A percentile compares a stretch with the other conserved stretches of the same genome.
Evolutionary conservation across 1,140 invertebrate genomes (phyloP).

Genomic region (Zophobas morio): DNA sequence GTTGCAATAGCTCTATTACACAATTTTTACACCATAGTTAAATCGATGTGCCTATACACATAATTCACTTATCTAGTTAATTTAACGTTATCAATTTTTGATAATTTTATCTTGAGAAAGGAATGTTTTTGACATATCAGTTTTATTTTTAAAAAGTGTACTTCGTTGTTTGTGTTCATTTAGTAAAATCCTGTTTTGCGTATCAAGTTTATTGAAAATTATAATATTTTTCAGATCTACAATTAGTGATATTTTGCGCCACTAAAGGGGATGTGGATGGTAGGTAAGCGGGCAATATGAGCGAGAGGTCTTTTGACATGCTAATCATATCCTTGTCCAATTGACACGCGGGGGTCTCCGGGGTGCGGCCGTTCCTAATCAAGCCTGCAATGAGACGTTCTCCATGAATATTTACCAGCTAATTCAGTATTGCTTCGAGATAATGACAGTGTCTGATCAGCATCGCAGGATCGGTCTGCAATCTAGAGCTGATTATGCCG

Average conservation of each 20-base stretch:
- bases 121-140: no score
- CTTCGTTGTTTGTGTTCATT: no score
- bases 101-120: no score
- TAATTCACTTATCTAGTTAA: no score
- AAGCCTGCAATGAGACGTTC: slow-evolving; percentile 54
- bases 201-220: no score
- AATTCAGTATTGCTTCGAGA: slow-evolving; percentile 60
- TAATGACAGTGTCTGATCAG: slow-evolving; percentile 59
- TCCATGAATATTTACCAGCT: slow-evolving; percentile 62
- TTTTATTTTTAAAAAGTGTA: no score
- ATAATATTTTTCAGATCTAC: background rate
- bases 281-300: slow-evolving; percentile 38
- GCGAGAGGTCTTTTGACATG: slow-evolving; percentile 43
- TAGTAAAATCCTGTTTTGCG: no score
- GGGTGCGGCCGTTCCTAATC: slow-evolving; percentile 54
- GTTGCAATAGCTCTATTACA: no score
- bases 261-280: slow-evolving; percentile 12
- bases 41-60: no score
- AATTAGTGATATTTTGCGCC: background rate
- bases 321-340: slow-evolving; percentile 47
- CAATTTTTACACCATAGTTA: no score
- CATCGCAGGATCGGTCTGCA: slow-evolving; percentile 53
- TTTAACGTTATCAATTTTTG: no score
- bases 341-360: slow-evolving; percentile 42
- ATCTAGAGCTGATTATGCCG: slow-evolving; percentile 59